A percentile compares a stretch with the other conserved stretches of the same genome.
Conservation (phyloP, 2,113 vertebrate genomes). For the Calidris pugnax region DNA sequence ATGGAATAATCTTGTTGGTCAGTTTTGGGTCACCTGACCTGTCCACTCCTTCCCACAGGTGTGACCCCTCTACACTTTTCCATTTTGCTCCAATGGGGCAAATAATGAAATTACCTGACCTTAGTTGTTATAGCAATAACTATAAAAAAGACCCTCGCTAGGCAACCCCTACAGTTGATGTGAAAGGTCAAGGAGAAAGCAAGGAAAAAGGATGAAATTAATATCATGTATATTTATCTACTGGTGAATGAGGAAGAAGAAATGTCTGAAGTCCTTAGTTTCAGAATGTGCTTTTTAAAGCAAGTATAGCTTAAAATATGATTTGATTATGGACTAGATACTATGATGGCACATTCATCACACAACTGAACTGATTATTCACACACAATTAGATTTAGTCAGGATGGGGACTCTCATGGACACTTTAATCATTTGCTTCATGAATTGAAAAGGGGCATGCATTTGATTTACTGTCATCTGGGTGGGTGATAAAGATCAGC, state of each 20-base stretch:
- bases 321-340: background rate
- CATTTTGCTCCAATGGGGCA: no score
- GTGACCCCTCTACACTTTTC: no score
- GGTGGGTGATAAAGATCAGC: slow-evolving; percentile 58
- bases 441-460: slow-evolving; percentile 34
- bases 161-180: background rate
- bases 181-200: background rate
- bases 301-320: background rate
- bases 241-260: background rate
- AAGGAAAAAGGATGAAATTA: background rate
- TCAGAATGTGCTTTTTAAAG: background rate
- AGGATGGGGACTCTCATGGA: slow-evolving; percentile 29
- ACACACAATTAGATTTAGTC: slow-evolving; percentile 59
- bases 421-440: slow-evolving; percentile 66
- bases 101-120: no score
- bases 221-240: background rate
- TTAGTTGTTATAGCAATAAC: no score
- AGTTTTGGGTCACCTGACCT: no score
- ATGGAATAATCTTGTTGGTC: no score
- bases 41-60: no score
- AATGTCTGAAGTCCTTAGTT: background rate
- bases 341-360: background rate
- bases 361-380: slow-evolving; percentile 22
- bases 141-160: no score
- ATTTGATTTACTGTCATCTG: slow-evolving; percentile 71